These are phyloP conservation scores for Acronicta psi DNA, from an alignment of 2,888 invertebrate species.

Conservation along the genomic window DNA sequence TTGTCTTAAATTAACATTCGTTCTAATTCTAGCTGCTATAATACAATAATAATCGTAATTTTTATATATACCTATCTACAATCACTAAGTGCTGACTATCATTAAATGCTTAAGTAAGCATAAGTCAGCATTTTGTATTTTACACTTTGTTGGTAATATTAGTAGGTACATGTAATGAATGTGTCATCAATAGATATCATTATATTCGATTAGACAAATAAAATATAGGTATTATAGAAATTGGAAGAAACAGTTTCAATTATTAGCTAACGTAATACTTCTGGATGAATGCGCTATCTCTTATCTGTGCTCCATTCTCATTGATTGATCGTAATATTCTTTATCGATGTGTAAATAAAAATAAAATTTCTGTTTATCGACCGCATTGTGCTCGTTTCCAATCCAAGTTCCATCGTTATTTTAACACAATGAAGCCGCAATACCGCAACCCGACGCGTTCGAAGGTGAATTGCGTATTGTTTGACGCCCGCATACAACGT, in stretches of 20 bases:
- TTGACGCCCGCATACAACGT: slow-evolving; percentile 83
- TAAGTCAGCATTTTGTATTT: too few species aligned
- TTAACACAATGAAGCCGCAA: slow-evolving; percentile 88
- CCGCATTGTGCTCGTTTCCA: slow-evolving; percentile 78
- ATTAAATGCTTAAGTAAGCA: too few species aligned
- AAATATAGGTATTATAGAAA: too few species aligned
- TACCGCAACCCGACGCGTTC: slow-evolving; percentile 88
- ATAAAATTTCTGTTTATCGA: slow-evolving; percentile 76
- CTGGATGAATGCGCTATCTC: slow-evolving; percentile 30
- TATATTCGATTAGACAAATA: too few species aligned
- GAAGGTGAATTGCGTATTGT: slow-evolving; percentile 89
- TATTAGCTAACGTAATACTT: slow-evolving; percentile 14
- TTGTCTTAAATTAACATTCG: slow-evolving; percentile 1
- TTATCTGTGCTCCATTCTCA: slow-evolving; percentile 38
- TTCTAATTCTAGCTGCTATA: too few species aligned
- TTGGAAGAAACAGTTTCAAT: not conserved
- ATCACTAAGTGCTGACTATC: too few species aligned
- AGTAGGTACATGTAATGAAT: too few species aligned
- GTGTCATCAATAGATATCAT: too few species aligned
- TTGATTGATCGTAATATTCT: slow-evolving; percentile 57
- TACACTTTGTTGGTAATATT: too few species aligned
- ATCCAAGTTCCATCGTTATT: slow-evolving; percentile 84
- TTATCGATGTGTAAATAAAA: slow-evolving; percentile 69
- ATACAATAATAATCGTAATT: too few species aligned
- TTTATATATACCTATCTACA: too few species aligned